Percentiles rank a stretch among this genome's conserved stretches.
Evolutionary conservation across 30 jellyfish, hydroid and myxozoan genomes (phyloP).

Genomic region (Hydractinia symbiolongicarpus): DNA sequence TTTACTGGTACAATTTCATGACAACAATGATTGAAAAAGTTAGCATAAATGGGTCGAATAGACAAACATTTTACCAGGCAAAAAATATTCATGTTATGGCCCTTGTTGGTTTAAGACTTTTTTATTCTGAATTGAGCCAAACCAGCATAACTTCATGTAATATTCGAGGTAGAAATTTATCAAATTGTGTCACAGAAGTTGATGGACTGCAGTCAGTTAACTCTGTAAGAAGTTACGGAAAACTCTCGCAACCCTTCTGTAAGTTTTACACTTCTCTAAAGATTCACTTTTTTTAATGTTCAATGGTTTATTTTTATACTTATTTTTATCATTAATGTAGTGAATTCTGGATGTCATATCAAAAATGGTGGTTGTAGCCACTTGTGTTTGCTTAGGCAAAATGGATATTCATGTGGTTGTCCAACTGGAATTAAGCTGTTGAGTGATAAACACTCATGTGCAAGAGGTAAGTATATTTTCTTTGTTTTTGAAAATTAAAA

Average conservation of each 20-base stretch:
- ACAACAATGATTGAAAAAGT: constrained; percentile 50
- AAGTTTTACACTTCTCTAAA: background rate
- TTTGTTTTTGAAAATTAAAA: background rate
- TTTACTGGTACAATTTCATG: constrained; percentile 77
- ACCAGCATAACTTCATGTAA: constrained; percentile 15
- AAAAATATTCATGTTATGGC: constrained; percentile 11
- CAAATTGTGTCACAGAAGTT: constrained; percentile 2
- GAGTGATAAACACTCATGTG: constrained; percentile 52
- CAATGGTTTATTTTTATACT: too few relatives aligned
- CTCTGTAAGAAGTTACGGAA: constrained; percentile 13
- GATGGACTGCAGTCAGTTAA: background rate
- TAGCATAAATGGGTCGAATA: constrained; percentile 54
- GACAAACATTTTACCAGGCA: constrained; percentile 18
- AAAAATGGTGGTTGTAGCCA: constrained; percentile 94
- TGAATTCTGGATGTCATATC: constrained; percentile 56
- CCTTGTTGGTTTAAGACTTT: constrained; percentile 4
- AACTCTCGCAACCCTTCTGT: constrained; percentile 19
- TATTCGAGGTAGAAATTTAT: background rate
- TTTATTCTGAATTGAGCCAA: background rate
- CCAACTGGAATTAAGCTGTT: constrained; percentile 76
- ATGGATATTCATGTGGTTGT: constrained; percentile 73
- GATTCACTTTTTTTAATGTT: too few relatives aligned
- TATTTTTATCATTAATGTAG: constrained; percentile 27
- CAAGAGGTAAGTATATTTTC: constrained; percentile 39
- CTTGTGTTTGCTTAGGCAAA: constrained; percentile 65